Evolutionary conservation across 2,113 vertebrate genomes (phyloP).

Genomic region (Paralichthys olivaceus): DNA sequence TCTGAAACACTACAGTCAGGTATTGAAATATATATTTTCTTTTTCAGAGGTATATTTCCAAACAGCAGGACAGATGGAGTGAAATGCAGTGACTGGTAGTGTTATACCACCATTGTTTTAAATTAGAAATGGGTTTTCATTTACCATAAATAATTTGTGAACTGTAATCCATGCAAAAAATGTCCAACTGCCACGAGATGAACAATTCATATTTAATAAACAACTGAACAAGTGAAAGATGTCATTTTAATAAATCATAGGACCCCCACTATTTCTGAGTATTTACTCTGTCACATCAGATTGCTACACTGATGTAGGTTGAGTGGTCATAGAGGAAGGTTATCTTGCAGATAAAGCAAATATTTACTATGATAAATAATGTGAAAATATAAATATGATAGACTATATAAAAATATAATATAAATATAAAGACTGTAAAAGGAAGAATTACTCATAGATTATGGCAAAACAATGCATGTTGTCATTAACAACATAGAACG

Average conservation of each 20-base stretch:
- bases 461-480: neutral
- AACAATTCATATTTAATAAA: slow-evolving; percentile 78
- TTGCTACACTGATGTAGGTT: slow-evolving; percentile 3
- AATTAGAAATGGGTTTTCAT: slow-evolving; percentile 69
- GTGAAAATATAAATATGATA: neutral
- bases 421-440: neutral
- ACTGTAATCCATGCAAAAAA: slow-evolving; percentile 78
- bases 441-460: neutral
- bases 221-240: slow-evolving; percentile 61
- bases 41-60: neutral
- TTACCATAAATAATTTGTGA: slow-evolving; percentile 71
- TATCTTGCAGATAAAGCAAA: neutral
- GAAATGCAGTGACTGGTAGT: slow-evolving; percentile 50
- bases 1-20: neutral
- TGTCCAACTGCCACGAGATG: slow-evolving; percentile 73
- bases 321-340: neutral
- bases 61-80: slow-evolving; percentile 15
- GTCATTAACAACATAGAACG: slow-evolving; percentile 13
- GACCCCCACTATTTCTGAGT: slow-evolving; percentile 9
- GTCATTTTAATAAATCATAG: slow-evolving; percentile 75
- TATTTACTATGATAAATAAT: neutral
- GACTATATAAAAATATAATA: neutral
- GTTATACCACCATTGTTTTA: slow-evolving; percentile 40
- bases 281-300: slow-evolving; percentile 30
- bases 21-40: neutral